Evolutionary conservation across 2,888 invertebrate genomes (phyloP).

Genomic region (Melitaea athalia): DNA sequence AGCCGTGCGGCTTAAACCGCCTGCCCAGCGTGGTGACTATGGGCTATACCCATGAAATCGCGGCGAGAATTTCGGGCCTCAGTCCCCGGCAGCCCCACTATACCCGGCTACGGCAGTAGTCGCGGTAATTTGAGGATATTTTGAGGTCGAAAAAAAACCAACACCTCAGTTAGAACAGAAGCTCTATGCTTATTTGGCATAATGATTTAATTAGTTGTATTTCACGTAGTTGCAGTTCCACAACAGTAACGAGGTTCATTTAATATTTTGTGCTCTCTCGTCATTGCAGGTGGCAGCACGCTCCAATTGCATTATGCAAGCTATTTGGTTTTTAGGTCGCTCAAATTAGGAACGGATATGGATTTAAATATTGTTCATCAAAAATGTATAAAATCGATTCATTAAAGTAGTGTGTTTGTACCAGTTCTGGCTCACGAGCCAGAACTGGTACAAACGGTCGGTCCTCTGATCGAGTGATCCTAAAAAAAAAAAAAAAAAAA

Average conservation of each 20-base stretch:
- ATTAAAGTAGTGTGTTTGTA: not conserved
- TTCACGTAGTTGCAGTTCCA: slow-evolving; percentile 38
- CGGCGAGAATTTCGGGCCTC: no score
- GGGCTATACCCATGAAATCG: no score
- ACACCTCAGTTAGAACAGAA: slow-evolving; percentile 4
- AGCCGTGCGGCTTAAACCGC: no score
- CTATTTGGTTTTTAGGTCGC: slow-evolving; percentile 68
- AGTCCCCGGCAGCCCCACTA: no score
- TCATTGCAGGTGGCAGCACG: slow-evolving; percentile 63
- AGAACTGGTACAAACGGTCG: no score
- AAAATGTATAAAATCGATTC: slow-evolving; percentile 24
- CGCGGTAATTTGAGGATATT: no score
- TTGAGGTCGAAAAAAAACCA: no score
- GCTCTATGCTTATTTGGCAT: slow-evolving; percentile 29
- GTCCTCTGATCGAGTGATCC: no score
- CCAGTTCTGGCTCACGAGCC: no score
- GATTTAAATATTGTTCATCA: slow-evolving; percentile 35
- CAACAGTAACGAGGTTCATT: slow-evolving; percentile 46
- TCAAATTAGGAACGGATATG: slow-evolving; percentile 52
- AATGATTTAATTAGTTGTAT: slow-evolving; percentile 41
- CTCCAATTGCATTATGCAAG: slow-evolving; percentile 73
- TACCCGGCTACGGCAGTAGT: no score
- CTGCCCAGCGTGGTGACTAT: no score
- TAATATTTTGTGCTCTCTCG: slow-evolving; percentile 51
- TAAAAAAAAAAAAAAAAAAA: no score